Conservation (phyloP, 2,888 invertebrate genomes). For the Gymnocheta viridis region DNA sequence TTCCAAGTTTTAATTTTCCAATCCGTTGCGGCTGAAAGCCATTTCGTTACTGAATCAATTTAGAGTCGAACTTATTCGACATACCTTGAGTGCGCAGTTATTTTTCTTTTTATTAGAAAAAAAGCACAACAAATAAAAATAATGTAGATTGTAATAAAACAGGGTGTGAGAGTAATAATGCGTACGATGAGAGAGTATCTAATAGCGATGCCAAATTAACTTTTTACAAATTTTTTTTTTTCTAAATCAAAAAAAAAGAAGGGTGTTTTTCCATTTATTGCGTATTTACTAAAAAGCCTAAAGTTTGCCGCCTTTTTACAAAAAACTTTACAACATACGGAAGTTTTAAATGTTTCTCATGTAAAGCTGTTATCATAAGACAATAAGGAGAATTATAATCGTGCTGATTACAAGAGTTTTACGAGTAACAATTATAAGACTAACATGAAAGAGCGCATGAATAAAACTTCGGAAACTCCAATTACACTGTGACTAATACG, state of each 20-base stretch:
- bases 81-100: conserved; percentile 68
- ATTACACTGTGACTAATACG: not conserved
- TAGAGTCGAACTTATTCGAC: conserved; percentile 62
- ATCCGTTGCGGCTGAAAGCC: conserved; percentile 81
- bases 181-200: conserved; percentile 12
- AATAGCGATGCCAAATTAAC: conserved; percentile 13
- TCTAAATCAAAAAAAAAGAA: not conserved
- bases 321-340: not conserved
- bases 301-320: not conserved
- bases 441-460: not conserved
- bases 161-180: conserved; percentile 42
- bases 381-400: not conserved
- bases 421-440: not conserved
- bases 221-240: conserved; percentile 3
- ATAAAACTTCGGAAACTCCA: not conserved
- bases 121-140: conserved; percentile 31
- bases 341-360: not conserved
- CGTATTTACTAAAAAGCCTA: not conserved
- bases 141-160: conserved; percentile 31
- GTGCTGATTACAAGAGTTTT: not conserved
- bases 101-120: conserved; percentile 39
- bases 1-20: conserved; percentile 73
- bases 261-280: not conserved
- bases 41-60: conserved; percentile 81
- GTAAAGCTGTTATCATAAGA: not conserved